A percentile compares a stretch with the other conserved stretches of the same genome.
Evolutionary conservation across 2,797 vertebrate genomes (phyloP).

Genomic region (Danio albolineatus): DNA sequence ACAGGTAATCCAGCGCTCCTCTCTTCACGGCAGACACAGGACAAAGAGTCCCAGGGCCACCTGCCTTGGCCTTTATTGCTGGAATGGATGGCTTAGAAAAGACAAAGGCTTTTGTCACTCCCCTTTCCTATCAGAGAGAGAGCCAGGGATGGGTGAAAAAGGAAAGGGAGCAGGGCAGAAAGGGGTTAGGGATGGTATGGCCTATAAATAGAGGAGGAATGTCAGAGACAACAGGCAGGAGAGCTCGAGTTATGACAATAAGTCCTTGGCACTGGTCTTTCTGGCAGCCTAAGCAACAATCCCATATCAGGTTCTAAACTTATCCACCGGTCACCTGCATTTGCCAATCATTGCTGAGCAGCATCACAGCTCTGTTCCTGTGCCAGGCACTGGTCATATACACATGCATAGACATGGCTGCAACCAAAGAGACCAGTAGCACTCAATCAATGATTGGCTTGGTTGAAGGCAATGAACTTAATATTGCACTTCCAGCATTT

Average conservation of each 20-base stretch:
- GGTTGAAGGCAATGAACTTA: background rate
- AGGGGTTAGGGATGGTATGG: conserved; percentile 57
- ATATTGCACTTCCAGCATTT: background rate
- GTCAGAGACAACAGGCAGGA: conserved; percentile 65
- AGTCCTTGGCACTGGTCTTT: conserved; percentile 58
- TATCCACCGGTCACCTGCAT: conserved; percentile 63
- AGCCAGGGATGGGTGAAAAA: conserved; percentile 72
- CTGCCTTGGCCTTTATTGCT: conserved; percentile 70
- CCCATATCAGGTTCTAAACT: conserved; percentile 60
- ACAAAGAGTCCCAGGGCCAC: conserved; percentile 65
- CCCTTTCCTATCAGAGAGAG: conserved; percentile 64
- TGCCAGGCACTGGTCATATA: background rate
- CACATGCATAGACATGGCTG: conserved; percentile 26
- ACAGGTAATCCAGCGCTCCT: conserved; percentile 54
- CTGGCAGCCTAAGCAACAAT: conserved; percentile 28
- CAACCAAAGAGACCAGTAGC: conserved; percentile 48
- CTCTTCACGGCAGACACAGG: conserved; percentile 58
- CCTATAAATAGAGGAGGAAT: conserved; percentile 64
- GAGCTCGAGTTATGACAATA: conserved; percentile 63
- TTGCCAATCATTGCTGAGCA: conserved; percentile 62
- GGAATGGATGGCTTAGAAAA: conserved; percentile 70
- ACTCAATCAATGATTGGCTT: conserved; percentile 11
- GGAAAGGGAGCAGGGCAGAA: conserved; percentile 61
- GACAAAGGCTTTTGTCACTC: conserved; percentile 66
- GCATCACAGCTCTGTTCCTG: conserved; percentile 19